Base-by-base conservation (phyloP, 2,888 invertebrate species). In the Ennomos fuscantarius region DNA sequence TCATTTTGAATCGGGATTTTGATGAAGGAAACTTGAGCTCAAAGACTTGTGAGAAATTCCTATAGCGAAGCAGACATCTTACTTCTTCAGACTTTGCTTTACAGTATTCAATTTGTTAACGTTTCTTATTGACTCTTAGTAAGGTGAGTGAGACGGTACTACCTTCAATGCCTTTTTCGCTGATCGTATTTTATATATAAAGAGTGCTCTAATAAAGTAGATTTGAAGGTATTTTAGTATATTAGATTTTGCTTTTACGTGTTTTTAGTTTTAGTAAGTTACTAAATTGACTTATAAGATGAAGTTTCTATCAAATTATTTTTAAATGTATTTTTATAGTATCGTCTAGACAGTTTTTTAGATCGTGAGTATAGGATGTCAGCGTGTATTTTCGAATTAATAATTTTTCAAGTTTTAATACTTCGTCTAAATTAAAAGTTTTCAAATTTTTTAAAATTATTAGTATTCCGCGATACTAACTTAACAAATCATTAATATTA, bases 11-110 rank as follows among this genome's bases (percentile, higher is more conserved):
- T 80, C 44, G 48, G 62, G 55, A 51, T 65, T 62, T 72, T 78
- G 69, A 75, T 79, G 74, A 80, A 85, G 77, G 74, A 83, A 86
- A 87, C 24, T 85, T 82, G 81, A 82, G 82, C 84, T 81, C 80
- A 84, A 81, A 83, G 79, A 76, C 75, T 81, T 81, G 76, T 73
- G 81, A 78, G 78, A 74, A 78, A 84, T 78, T 80, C 73, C 75
- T 71, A 70, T 72, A 79, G 69, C 73, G 66, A 50, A 62, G 61
- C 49, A 59, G 55, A 49, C 51, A 60, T 59, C 59, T 62, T 56
- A 58, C 59, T 61, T 59, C 62, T 62, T 62, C 58, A 45, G 59
- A 63, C 68, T 68, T 62, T 49, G 56, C 68, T 68, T 62, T 49
- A 54, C 40, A 54, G 55, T 55, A 60, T 67, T 61, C 58, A 62